A percentile compares a stretch with the other conserved stretches of the same genome.
Evolutionary conservation across 1,140 invertebrate genomes (phyloP).

Genomic region (Leptinotarsa lineolata): DNA sequence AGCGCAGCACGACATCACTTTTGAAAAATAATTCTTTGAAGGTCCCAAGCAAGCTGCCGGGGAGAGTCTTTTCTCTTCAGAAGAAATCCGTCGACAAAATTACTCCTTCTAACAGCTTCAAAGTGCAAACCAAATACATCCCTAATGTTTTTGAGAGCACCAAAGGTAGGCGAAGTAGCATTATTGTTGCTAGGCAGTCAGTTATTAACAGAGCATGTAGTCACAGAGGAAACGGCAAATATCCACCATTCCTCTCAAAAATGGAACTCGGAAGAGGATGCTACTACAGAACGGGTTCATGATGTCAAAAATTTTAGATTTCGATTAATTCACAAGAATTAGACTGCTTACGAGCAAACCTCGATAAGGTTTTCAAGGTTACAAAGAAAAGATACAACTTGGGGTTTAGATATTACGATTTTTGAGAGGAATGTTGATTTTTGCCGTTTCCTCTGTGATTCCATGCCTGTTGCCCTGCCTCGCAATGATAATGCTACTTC

Average conservation of each 20-base stretch:
- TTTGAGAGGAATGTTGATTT: slow-evolving; percentile 66
- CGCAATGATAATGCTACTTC: slow-evolving; percentile 70
- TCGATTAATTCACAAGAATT: slow-evolving; percentile 56
- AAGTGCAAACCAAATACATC: slow-evolving; percentile 64
- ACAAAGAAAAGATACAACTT: not conserved
- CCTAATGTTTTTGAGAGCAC: slow-evolving; percentile 63
- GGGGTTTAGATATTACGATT: slow-evolving; percentile 45
- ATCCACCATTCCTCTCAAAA: slow-evolving; percentile 65
- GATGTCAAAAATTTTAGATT: slow-evolving; percentile 60
- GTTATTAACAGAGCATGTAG: slow-evolving; percentile 56
- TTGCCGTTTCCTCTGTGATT: slow-evolving; percentile 59
- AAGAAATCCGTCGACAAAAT: slow-evolving; percentile 9
- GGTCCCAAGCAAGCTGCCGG: no score
- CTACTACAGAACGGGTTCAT: slow-evolving; percentile 55
- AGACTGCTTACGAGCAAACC: slow-evolving; percentile 63
- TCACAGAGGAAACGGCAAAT: slow-evolving; percentile 61
- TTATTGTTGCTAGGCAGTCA: slow-evolving; percentile 70
- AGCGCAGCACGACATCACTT: not conserved
- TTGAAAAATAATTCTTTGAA: not conserved
- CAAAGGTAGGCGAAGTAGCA: slow-evolving; percentile 67
- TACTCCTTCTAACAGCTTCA: not conserved
- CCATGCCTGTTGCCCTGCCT: slow-evolving; percentile 61
- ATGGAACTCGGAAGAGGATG: slow-evolving; percentile 64
- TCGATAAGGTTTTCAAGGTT: slow-evolving; percentile 58
- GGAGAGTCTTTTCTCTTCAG: not conserved